phyloP scores from a whole-genome alignment of 2,797 vertebrate species.

The Geotrypetes seraphini region DNA sequence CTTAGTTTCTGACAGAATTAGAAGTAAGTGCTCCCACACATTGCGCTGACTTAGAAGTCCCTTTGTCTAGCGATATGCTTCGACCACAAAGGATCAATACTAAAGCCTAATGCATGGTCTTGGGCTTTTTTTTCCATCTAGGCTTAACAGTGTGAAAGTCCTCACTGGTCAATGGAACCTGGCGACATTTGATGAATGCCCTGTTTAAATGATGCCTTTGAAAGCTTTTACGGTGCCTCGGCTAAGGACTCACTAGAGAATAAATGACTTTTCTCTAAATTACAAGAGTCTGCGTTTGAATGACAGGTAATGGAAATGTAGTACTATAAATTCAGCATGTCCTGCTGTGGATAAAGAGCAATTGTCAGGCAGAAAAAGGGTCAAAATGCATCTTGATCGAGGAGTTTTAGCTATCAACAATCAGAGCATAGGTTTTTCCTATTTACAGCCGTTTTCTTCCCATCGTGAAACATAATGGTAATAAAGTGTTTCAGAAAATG shows the following conservation, averaged over 20 bases:
- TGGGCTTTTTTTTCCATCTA: constrained; percentile 52
- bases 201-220: constrained; percentile 46
- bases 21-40: constrained; percentile 19
- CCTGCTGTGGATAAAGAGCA: constrained; percentile 25
- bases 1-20: constrained; percentile 3
- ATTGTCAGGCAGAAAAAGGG: constrained; percentile 19
- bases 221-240: constrained; percentile 46
- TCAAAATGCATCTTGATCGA: constrained; percentile 1
- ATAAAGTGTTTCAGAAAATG: too few species aligned
- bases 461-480: too few species aligned
- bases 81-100: constrained; percentile 43
- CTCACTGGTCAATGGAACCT: constrained; percentile 21
- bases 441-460: constrained; percentile 1
- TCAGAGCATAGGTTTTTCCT: neutral
- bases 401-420: constrained; percentile 14
- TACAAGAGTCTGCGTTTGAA: constrained; percentile 27
- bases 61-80: constrained; percentile 19
- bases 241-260: constrained; percentile 47
- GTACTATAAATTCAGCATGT: constrained; percentile 36
- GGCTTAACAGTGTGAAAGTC: constrained; percentile 38
- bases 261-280: constrained; percentile 55
- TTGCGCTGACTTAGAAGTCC: constrained; percentile 16
- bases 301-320: constrained; percentile 38
- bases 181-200: constrained; percentile 34
- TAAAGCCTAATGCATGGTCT: constrained; percentile 55